These are phyloP conservation scores for Carcharodon carcharias DNA, from an alignment of 2,797 vertebrate species.

Conservation along the genomic window DNA sequence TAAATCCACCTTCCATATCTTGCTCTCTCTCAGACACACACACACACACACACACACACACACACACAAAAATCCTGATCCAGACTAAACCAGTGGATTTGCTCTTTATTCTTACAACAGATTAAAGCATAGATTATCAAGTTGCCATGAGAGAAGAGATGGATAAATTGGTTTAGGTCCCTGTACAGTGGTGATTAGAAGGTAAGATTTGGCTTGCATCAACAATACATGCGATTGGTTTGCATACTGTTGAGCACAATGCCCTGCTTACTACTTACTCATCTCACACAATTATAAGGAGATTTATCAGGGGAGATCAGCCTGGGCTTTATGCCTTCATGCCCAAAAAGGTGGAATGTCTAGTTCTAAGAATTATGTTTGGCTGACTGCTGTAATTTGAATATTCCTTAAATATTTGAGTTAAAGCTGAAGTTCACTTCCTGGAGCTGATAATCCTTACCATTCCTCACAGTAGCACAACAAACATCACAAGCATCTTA, in stretches of 20 bases:
- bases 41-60: neutral
- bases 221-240: neutral
- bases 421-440: too few species aligned
- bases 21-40: neutral
- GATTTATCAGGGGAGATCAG: neutral
- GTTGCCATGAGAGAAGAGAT: neutral
- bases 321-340: neutral
- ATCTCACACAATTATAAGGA: neutral
- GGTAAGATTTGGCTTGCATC: neutral
- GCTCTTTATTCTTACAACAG: neutral
- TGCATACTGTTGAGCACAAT: slow-evolving; percentile 8
- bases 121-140: slow-evolving; percentile 12
- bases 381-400: neutral
- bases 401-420: neutral
- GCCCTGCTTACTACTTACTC: neutral
- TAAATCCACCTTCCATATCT: neutral
- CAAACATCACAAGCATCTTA: neutral
- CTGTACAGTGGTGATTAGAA: slow-evolving; percentile 2
- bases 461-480: neutral
- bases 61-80: neutral
- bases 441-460: neutral
- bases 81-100: neutral
- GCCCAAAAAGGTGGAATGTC: neutral
- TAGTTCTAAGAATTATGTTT: neutral
- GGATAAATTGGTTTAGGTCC: slow-evolving; percentile 1